These are phyloP conservation scores for Drosophila fuyamai DNA, from an alignment of 1,140 invertebrate genomes.

Conservation along the genomic window DNA sequence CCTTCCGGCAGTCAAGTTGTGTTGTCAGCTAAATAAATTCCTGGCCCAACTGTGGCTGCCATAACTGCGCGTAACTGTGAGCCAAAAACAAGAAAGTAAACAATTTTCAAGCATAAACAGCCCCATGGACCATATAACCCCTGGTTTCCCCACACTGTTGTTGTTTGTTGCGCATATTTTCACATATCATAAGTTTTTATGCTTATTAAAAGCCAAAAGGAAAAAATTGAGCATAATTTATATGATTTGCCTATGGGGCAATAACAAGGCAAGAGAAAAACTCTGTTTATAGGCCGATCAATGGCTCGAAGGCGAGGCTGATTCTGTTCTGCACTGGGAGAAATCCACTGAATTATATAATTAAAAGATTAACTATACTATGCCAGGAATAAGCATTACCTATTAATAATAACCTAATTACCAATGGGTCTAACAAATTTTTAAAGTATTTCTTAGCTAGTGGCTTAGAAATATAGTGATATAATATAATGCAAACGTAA, in stretches of 20 bases:
- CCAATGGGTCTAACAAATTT: background rate
- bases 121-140: slow-evolving; percentile 48
- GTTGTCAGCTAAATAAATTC: slow-evolving; percentile 55
- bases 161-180: slow-evolving; percentile 82
- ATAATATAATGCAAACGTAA: no score
- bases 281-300: slow-evolving; percentile 79
- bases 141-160: slow-evolving; percentile 23
- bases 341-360: background rate
- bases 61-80: slow-evolving; percentile 39
- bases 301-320: slow-evolving; percentile 59
- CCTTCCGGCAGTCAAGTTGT: slow-evolving; percentile 32
- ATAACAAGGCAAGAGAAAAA: slow-evolving; percentile 70
- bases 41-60: slow-evolving; percentile 33
- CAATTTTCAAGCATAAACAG: slow-evolving; percentile 53
- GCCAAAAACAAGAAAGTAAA: slow-evolving; percentile 47
- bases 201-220: slow-evolving; percentile 78
- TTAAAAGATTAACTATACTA: no score
- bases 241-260: slow-evolving; percentile 81
- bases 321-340: slow-evolving; percentile 12
- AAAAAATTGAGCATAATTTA: slow-evolving; percentile 81
- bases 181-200: slow-evolving; percentile 83
- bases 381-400: no score
- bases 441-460: no score
- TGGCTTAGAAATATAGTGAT: no score
- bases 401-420: no score